Evolutionary conservation across 2,797 vertebrate species (phyloP).

Genomic region (Cynopterus sphinx): DNA sequence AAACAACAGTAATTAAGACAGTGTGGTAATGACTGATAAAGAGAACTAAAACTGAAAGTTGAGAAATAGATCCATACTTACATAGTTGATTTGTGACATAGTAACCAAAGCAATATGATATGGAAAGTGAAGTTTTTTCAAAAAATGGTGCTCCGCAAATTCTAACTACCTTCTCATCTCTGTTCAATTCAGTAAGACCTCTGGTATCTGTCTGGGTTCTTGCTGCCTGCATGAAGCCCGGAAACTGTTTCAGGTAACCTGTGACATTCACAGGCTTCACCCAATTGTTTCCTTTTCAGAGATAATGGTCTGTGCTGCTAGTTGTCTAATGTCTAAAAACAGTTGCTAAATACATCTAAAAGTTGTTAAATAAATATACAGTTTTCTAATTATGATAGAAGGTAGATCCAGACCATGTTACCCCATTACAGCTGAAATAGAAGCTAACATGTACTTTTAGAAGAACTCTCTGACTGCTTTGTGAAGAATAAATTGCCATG

Average conservation of each 20-base stretch:
- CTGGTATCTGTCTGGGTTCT: neutral
- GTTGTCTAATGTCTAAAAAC: neutral
- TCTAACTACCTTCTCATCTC: neutral
- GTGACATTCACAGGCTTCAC: neutral
- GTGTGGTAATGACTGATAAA: neutral
- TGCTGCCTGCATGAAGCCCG: neutral
- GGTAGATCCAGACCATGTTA: neutral
- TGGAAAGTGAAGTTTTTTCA: neutral
- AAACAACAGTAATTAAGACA: neutral
- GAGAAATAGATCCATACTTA: neutral
- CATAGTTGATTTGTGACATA: neutral
- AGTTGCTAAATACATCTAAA: neutral
- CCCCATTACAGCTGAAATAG: neutral
- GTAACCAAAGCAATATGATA: neutral
- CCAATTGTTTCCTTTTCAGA: neutral
- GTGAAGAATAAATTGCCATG: neutral
- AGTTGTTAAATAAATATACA: neutral
- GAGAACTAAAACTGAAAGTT: neutral
- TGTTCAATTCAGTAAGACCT: neutral
- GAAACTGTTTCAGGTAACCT: neutral
- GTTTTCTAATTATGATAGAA: neutral
- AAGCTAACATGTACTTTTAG: neutral
- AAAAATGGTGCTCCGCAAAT: neutral
- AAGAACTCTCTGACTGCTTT: neutral
- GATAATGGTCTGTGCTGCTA: neutral